Percentiles rank a stretch among this genome's conserved stretches.
phyloP scores from a whole-genome alignment of 2,113 vertebrate species.

The Proterorhinus semilunaris region DNA sequence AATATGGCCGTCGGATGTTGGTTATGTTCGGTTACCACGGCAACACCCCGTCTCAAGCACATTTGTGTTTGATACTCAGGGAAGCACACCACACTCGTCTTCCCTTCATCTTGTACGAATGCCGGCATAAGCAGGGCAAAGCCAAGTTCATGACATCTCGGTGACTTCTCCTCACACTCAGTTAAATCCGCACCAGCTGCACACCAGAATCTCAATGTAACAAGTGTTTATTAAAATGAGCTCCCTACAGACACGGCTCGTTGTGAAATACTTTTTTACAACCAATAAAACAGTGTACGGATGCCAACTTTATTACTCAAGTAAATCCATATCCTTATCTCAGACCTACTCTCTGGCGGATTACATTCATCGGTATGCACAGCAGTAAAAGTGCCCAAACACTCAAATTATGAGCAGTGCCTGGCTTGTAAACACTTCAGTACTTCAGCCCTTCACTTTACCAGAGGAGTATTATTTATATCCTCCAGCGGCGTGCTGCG shows the following conservation, averaged over 20 bases:
- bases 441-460: slow-evolving; percentile 13
- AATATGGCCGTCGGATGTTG: too few relatives aligned
- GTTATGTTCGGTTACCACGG: too few relatives aligned
- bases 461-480: slow-evolving; percentile 16
- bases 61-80: slow-evolving; percentile 7
- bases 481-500: slow-evolving; percentile 26
- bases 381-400: neutral
- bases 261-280: slow-evolving; percentile 2
- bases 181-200: neutral
- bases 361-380: slow-evolving; percentile 26
- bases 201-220: neutral
- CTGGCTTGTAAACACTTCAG: slow-evolving; percentile 22
- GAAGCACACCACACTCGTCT: slow-evolving; percentile 6
- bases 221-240: slow-evolving; percentile 4
- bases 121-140: slow-evolving; percentile 19
- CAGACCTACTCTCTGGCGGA: slow-evolving; percentile 2
- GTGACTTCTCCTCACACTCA: neutral
- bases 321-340: neutral
- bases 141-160: neutral
- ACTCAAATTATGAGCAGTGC: slow-evolving; percentile 1
- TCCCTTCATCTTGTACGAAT: neutral
- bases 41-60: too few relatives aligned
- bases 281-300: neutral
- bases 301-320: neutral
- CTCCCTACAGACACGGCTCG: neutral